Conservation (phyloP, 2,888 invertebrate species). For the Steromphala cineraria region DNA sequence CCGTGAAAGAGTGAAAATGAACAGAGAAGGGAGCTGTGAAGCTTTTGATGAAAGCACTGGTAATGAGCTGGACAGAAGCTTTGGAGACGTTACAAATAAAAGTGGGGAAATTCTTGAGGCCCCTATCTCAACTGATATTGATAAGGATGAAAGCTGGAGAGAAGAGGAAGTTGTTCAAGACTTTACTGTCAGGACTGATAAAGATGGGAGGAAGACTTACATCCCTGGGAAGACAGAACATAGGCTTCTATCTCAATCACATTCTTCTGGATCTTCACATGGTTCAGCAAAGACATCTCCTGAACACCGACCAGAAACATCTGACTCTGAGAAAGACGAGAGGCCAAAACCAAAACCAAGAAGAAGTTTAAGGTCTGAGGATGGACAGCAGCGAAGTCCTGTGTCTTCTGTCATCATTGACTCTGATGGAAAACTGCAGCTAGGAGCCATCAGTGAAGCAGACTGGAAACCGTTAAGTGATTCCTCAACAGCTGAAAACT, state of each 20-base stretch:
- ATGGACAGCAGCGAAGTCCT: neutral
- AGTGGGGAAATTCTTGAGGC: conserved; percentile 2
- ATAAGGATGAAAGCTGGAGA: neutral
- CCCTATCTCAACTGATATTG: neutral
- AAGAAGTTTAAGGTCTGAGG: conserved; percentile 3
- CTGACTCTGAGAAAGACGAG: neutral
- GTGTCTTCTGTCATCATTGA: neutral
- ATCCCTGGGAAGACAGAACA: neutral
- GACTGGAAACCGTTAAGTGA: conserved; percentile 1
- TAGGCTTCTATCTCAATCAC: neutral
- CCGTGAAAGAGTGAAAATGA: neutral
- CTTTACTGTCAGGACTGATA: neutral
- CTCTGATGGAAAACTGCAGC: neutral
- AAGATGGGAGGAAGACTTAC: neutral
- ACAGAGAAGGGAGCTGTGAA: neutral
- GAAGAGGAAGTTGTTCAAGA: conserved; percentile 2
- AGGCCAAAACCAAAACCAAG: conserved; percentile 8
- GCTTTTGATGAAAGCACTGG: neutral
- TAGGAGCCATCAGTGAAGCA: neutral
- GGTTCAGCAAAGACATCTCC: neutral
- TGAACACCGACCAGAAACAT: neutral
- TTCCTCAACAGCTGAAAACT: neutral
- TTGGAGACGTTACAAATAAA: conserved; percentile 4
- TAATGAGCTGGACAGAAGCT: neutral
- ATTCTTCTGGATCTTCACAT: neutral